Evolutionary conservation across 2,113 vertebrate species (phyloP).

Genomic region (Mormoops blainvillei): DNA sequence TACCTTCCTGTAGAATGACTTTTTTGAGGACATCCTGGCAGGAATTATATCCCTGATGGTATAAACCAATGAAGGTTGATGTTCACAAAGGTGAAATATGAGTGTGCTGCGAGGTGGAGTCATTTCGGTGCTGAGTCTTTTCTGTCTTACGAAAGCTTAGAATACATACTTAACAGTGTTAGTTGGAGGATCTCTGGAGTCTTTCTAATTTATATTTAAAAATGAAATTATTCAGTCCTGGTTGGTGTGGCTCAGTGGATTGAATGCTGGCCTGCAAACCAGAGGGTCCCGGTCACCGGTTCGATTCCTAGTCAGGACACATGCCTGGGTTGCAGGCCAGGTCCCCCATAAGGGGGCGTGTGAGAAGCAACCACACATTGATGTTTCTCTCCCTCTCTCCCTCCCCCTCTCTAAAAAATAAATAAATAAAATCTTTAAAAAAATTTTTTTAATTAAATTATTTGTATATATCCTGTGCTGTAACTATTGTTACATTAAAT

Average conservation of each 20-base stretch:
- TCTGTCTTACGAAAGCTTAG: not conserved
- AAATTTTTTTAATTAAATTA: no score
- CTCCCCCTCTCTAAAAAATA: no score
- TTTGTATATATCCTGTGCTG: not conserved
- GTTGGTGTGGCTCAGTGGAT: no score
- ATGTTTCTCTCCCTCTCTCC: no score
- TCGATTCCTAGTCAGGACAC: no score
- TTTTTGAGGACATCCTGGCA: not conserved
- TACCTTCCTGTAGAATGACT: not conserved
- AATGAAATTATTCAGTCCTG: not conserved
- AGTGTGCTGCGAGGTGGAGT: not conserved
- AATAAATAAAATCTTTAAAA: no score
- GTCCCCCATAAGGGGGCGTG: no score
- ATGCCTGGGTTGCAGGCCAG: no score
- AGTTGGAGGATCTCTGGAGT: not conserved
- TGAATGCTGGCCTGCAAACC: no score
- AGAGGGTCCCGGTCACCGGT: no score
- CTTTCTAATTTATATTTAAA: not conserved
- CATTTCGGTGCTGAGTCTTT: not conserved
- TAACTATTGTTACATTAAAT: not conserved
- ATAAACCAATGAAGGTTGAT: not conserved
- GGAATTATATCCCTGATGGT: not conserved
- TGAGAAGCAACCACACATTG: no score
- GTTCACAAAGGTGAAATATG: not conserved
- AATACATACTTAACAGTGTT: not conserved